A percentile compares a stretch with the other conserved stretches of the same genome.
Conservation (phyloP, 2,113 vertebrate species). For the Pachyramphus minor region DNA sequence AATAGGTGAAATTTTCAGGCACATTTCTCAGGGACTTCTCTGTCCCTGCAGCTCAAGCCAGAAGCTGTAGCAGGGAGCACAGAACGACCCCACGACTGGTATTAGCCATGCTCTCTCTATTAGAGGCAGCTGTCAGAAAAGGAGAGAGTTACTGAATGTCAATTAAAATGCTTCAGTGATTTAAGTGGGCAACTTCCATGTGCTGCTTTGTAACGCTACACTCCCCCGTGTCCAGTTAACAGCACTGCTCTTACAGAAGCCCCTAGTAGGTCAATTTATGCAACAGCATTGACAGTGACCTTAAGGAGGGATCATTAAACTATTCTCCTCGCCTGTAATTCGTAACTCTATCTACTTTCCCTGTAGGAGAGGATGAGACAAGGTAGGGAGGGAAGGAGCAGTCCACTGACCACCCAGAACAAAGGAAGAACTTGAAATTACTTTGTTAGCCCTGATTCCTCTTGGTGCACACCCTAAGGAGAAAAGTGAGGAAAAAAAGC, state of each 20-base stretch:
- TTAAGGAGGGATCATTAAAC: constrained; percentile 39
- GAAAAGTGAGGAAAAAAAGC: not conserved
- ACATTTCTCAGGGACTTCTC: not conserved
- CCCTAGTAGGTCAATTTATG: constrained; percentile 31
- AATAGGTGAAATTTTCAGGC: not conserved
- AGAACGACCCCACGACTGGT: not conserved
- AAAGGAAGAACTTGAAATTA: not conserved
- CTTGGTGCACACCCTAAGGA: not conserved
- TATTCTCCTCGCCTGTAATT: not conserved
- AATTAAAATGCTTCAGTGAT: constrained; percentile 56
- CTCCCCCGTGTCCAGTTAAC: not conserved
- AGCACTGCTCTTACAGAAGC: constrained; percentile 4
- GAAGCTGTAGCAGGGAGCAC: not conserved
- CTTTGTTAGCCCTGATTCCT: not conserved
- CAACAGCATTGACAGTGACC: constrained; percentile 39
- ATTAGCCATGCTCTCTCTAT: not conserved
- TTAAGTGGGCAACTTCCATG: not conserved
- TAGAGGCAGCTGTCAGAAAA: not conserved
- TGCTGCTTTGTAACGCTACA: not conserved
- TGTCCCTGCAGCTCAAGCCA: not conserved
- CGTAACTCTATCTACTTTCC: not conserved
- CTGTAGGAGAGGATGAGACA: not conserved
- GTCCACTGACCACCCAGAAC: not conserved
- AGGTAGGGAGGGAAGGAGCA: not conserved
- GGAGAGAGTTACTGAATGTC: constrained; percentile 3